Evolutionary conservation across 2,888 invertebrate genomes (phyloP).

Genomic region (Drosophila crucigera): DNA sequence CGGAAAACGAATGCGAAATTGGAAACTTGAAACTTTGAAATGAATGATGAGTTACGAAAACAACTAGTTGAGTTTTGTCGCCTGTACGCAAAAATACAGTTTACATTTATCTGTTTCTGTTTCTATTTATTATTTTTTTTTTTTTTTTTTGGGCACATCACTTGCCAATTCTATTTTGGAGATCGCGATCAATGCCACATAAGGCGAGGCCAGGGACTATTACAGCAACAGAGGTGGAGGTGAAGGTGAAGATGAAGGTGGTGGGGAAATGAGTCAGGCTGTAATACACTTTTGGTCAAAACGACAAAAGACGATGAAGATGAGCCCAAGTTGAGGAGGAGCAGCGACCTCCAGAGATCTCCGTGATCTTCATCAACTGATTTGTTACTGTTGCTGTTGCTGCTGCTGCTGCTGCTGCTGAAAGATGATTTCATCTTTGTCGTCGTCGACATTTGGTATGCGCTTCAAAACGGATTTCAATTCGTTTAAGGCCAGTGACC

Average conservation of each 20-base stretch:
- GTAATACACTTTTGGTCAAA: slow-evolving; percentile 44
- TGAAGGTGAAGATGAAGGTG: neutral
- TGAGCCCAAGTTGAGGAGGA: slow-evolving; percentile 31
- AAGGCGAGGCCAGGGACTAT: slow-evolving; percentile 50
- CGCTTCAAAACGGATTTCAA: slow-evolving; percentile 27
- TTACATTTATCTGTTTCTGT: slow-evolving; percentile 1
- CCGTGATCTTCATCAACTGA: slow-evolving; percentile 29
- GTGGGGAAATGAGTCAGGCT: slow-evolving; percentile 8
- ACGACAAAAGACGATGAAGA: slow-evolving; percentile 21
- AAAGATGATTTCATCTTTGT: slow-evolving; percentile 45
- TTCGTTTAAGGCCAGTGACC: slow-evolving; percentile 27
- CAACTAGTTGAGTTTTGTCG: slow-evolving; percentile 30
- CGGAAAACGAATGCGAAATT: neutral
- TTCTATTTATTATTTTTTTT: neutral
- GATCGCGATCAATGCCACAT: slow-evolving; percentile 47
- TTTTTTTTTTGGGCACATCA: slow-evolving; percentile 1
- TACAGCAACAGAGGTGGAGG: slow-evolving; percentile 26
- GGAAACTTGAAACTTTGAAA: neutral
- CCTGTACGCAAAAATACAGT: slow-evolving; percentile 21
- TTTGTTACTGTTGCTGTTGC: slow-evolving; percentile 8
- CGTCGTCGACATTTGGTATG: slow-evolving; percentile 31
- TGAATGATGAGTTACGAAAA: neutral
- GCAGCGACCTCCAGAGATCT: slow-evolving; percentile 50
- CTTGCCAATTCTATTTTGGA: slow-evolving; percentile 58
- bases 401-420: slow-evolving; percentile 10